Percentiles rank a stretch among this genome's conserved stretches.
phyloP scores from a whole-genome alignment of 2,888 invertebrate species.

The Pseudococcus longispinus region DNA sequence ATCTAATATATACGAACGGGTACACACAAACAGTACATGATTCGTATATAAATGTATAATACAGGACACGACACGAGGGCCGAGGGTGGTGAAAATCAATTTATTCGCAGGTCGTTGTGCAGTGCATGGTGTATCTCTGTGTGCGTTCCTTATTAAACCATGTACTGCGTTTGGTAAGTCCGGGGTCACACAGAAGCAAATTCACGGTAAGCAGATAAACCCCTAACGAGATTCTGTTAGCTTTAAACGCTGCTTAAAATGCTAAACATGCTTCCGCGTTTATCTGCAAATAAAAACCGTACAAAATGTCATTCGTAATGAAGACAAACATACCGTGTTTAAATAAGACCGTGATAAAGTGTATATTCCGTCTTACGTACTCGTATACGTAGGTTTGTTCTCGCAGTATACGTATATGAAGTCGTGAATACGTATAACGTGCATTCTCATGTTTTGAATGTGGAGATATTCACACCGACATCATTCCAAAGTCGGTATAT shows the following conservation, averaged over 20 bases:
- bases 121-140: not conserved
- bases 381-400: not conserved
- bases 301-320: constrained; percentile 55
- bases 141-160: constrained; percentile 52
- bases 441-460: no score
- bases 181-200: constrained; percentile 44
- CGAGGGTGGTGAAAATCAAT: constrained; percentile 51
- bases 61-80: not conserved
- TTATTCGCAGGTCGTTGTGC: constrained; percentile 49
- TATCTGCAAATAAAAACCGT: constrained; percentile 56
- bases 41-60: not conserved
- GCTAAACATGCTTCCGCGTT: constrained; percentile 53
- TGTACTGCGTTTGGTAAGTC: not conserved
- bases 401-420: not conserved
- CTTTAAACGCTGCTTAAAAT: constrained; percentile 55
- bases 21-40: not conserved
- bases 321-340: constrained; percentile 51
- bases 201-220: constrained; percentile 54
- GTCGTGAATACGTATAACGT: not conserved
- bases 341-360: constrained; percentile 55
- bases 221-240: constrained; percentile 55
- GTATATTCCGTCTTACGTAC: constrained; percentile 2
- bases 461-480: no score
- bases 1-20: not conserved
- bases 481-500: no score